Evolutionary conservation across 2,113 vertebrate genomes (phyloP).

Genomic region (Salvelinus fontinalis): DNA sequence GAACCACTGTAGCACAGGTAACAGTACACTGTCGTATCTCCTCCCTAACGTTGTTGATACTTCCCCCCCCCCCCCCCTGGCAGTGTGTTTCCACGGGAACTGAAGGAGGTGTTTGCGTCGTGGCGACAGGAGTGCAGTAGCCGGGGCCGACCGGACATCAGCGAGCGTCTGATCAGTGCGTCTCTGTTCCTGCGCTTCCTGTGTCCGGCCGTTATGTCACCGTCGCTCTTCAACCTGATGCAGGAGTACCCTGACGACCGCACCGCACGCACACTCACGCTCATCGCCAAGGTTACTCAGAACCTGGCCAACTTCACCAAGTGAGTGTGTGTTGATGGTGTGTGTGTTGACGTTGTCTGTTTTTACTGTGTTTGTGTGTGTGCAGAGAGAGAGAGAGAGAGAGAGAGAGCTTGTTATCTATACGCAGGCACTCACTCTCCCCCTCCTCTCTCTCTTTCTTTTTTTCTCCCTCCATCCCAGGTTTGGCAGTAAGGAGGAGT

Average conservation of each 20-base stretch:
- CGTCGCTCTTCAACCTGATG: conserved; percentile 93
- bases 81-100: conserved; percentile 95
- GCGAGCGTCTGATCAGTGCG: conserved; percentile 95
- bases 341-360: conserved; percentile 5
- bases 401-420: background rate
- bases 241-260: conserved; percentile 98
- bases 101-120: conserved; percentile 96
- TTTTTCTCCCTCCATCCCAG: conserved; percentile 54
- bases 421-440: background rate
- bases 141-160: conserved; percentile 94
- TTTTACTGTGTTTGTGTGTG: background rate
- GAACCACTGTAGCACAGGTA: too few relatives aligned
- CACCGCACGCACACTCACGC: conserved; percentile 93
- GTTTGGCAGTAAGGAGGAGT: conserved; percentile 96
- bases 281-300: conserved; percentile 98
- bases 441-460: background rate
- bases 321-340: conserved; percentile 67
- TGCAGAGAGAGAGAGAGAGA: background rate
- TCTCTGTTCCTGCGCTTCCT: conserved; percentile 96
- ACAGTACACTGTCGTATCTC: too few relatives aligned
- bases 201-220: conserved; percentile 98
- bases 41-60: background rate
- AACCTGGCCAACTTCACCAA: conserved; percentile 99
- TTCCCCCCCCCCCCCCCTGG: background rate
- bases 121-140: conserved; percentile 97